Evolutionary conservation across 1,140 invertebrate genomes (phyloP), one percentile per base, ranked within the genome.

Genomic region (Halictus rubicundus): DNA sequence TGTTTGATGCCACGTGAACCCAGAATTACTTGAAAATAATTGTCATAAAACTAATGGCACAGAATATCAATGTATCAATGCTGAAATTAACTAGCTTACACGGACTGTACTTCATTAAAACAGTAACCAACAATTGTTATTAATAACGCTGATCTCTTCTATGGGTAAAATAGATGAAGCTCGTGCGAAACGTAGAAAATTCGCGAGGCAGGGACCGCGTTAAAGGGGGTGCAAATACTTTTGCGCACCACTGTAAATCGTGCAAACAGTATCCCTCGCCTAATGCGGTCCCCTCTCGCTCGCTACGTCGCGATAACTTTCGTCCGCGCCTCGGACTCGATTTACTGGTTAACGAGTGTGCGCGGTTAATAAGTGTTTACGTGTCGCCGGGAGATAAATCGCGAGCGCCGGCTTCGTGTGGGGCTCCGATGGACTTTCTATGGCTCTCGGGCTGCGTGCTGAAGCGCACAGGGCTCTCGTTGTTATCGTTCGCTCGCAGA

Each of bases 291-390:
- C 82, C 83, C 86, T 80, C 80, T 80, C 39, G 68, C 54, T 57
- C 79, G 85, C 84, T 37, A 81, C 76, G 78, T 70, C 52, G 80
- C 83, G 84, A 80, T 82, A 68, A 85, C 82, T 78, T 82, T 79
- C 60, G 61, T 78, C 57, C 76, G 81, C 73, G 80, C 82, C 60
- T 86, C 78, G 77, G 87, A 76, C 84, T 42, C 78, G 84, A 81
- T 88, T 85, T 88, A 83, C 87, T 57, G 71, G 84, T 85, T 88
- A 88, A 90, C 87, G 87, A 88, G 63, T 76, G 80, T 68, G 80
- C 84, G 32, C 88, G 81, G 86, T 89, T 89, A 90, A 91, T 90
- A 88, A 91, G 88, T 88, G 87, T 91, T 91, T 88, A 90, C 87
- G 86, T 88, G 88, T 90, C 87, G 83, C 57, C 70, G 80, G 80